Conservation (phyloP, 2,797 vertebrate genomes). For the Crenichthys baileyi region DNA sequence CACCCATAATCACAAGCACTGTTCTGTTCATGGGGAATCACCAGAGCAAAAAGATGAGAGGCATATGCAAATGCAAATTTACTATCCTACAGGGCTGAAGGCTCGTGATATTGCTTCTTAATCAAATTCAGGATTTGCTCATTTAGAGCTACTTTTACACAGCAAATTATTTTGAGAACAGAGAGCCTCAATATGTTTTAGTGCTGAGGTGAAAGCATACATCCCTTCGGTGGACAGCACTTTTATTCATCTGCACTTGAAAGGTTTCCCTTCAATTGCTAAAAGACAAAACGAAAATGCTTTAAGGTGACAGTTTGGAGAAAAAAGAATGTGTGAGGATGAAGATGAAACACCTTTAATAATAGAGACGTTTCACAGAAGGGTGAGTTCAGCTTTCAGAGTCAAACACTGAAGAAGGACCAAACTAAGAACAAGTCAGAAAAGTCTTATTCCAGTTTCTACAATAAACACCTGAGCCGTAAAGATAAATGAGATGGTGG, state of each 20-base stretch:
- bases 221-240: conserved; percentile 20
- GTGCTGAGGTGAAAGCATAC: conserved; percentile 9
- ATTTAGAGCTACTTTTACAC: conserved; percentile 31
- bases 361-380: not conserved
- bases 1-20: conserved; percentile 23
- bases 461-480: not conserved
- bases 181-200: conserved; percentile 29
- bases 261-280: conserved; percentile 20
- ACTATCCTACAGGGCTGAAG: conserved; percentile 9
- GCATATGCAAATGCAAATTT: conserved; percentile 23
- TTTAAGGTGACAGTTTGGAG: conserved; percentile 8
- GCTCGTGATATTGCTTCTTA: conserved; percentile 26
- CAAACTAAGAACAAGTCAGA: not conserved
- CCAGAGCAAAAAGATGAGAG: not conserved
- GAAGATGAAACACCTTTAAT: conserved; percentile 30
- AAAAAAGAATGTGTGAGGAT: conserved; percentile 23
- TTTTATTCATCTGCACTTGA: conserved; percentile 36
- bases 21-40: conserved; percentile 20
- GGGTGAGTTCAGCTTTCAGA: not conserved
- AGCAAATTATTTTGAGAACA: conserved; percentile 23
- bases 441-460: not conserved
- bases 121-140: conserved; percentile 24
- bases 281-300: conserved; percentile 14
- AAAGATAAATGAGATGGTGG: not conserved
- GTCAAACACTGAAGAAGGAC: not conserved